Evolutionary conservation across 2,888 invertebrate species (phyloP).

Genomic region (Sinohyriopsis cumingii): DNA sequence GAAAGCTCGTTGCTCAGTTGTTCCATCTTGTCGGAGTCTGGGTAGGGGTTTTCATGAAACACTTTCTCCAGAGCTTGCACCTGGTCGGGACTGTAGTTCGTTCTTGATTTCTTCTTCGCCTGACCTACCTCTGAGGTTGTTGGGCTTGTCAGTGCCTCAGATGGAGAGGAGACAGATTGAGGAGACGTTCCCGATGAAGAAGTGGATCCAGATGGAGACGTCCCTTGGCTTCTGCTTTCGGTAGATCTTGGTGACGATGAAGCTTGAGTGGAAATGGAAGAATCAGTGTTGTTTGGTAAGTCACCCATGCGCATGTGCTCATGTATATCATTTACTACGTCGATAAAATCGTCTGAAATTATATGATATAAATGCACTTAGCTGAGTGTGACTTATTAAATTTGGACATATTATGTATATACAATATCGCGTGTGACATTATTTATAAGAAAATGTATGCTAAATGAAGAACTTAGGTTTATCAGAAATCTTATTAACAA

Average conservation of each 20-base stretch:
- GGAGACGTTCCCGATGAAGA: slow-evolving; percentile 24
- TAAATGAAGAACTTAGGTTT: no score
- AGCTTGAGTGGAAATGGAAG: slow-evolving; percentile 40
- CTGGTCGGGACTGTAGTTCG: slow-evolving; percentile 49
- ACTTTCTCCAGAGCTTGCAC: slow-evolving; percentile 45
- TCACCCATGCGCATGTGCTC: slow-evolving; percentile 25
- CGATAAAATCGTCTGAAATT: slow-evolving; percentile 14
- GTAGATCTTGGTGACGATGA: slow-evolving; percentile 35
- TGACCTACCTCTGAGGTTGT: slow-evolving; percentile 16
- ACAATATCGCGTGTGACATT: no score
- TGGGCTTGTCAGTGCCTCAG: slow-evolving; percentile 29
- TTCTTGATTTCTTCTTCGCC: slow-evolving; percentile 45
- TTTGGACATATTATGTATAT: no score
- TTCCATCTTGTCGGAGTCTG: slow-evolving; percentile 51
- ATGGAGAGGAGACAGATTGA: slow-evolving; percentile 10
- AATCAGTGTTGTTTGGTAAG: slow-evolving; percentile 33
- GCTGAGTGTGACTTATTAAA: no score
- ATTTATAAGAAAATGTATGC: no score
- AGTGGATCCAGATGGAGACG: slow-evolving; percentile 28
- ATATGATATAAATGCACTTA: no score
- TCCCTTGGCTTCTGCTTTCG: slow-evolving; percentile 17
- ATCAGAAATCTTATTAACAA: no score
- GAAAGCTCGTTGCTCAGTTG: slow-evolving; percentile 42
- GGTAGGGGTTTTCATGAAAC: slow-evolving; percentile 54
- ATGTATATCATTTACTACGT: slow-evolving; percentile 34